These are phyloP conservation scores for Silurus glanis DNA, from an alignment of 2,113 vertebrate genomes.

Conservation along the genomic window DNA sequence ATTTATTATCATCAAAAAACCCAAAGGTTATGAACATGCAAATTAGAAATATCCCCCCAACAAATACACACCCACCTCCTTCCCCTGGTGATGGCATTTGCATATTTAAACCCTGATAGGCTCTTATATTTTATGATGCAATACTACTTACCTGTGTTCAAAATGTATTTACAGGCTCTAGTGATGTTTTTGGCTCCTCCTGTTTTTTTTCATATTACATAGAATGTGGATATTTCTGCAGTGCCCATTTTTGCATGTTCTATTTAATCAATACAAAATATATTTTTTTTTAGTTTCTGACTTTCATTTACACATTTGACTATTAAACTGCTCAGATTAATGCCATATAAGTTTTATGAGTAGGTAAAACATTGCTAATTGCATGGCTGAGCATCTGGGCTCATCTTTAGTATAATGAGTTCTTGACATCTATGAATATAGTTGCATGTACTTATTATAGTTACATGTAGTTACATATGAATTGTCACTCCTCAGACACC, in stretches of 20 bases:
- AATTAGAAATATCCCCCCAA: neutral
- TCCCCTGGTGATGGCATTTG: neutral
- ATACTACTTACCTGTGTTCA: neutral
- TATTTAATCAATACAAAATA: neutral
- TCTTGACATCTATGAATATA: neutral
- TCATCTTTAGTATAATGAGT: neutral
- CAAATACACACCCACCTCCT: neutral
- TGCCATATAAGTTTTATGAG: neutral
- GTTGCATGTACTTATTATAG: neutral
- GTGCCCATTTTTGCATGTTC: neutral
- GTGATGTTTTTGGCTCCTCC: neutral
- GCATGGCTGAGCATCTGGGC: neutral
- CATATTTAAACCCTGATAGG: neutral
- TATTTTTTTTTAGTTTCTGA: neutral
- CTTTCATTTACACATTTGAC: neutral
- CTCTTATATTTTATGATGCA: neutral
- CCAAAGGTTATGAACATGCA: neutral
- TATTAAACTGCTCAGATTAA: neutral
- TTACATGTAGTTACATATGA: neutral
- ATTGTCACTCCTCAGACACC: conserved; percentile 68
- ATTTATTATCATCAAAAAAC: neutral
- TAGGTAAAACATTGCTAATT: neutral
- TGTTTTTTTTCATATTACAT: neutral
- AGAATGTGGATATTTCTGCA: neutral
- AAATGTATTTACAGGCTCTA: neutral